Conservation (phyloP, 2,113 vertebrate genomes). For the Menidia beryllina region DNA sequence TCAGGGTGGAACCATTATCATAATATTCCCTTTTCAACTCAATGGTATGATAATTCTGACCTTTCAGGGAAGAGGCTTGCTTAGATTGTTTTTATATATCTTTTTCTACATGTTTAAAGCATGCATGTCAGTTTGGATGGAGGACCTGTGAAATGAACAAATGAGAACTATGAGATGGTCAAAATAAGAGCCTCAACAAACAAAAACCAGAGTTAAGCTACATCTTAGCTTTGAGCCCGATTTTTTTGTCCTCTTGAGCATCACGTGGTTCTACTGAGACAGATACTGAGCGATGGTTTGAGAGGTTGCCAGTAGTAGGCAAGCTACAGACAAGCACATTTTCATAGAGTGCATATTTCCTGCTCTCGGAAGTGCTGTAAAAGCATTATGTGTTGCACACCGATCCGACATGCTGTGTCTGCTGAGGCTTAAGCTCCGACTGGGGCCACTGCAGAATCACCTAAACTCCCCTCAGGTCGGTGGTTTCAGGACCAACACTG, state of each 20-base stretch:
- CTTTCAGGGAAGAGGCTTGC: conserved; percentile 45
- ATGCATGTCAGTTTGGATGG: conserved; percentile 34
- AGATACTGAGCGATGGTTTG: conserved; percentile 11
- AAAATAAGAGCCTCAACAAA: conserved; percentile 21
- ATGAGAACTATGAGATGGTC: conserved; percentile 11
- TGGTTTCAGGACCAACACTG: conserved; percentile 4
- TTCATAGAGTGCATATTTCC: conserved; percentile 24
- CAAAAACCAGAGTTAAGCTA: conserved; percentile 16
- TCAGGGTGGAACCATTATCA: conserved; percentile 63
- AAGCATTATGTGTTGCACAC: conserved; percentile 26
- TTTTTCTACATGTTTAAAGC: conserved; percentile 33
- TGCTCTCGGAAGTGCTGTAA: conserved; percentile 20
- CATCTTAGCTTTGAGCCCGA: conserved; percentile 22
- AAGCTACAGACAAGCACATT: conserved; percentile 33
- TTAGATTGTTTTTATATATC: conserved; percentile 35
- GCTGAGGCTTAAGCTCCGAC: conserved; percentile 6
- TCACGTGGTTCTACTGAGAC: conserved; percentile 35
- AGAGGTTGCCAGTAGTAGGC: conserved; percentile 7
- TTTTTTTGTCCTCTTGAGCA: conserved; percentile 24
- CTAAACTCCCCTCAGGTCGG: conserved; percentile 7
- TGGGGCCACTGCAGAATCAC: not conserved
- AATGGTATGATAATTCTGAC: conserved; percentile 75
- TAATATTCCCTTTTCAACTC: conserved; percentile 69
- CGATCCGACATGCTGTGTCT: conserved; percentile 14
- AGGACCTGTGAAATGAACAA: conserved; percentile 39